A percentile compares a stretch with the other conserved stretches of the same genome.
These are phyloP conservation scores for Drosophila kanekoi DNA, from an alignment of 2,888 invertebrate species.

Conservation along the genomic window DNA sequence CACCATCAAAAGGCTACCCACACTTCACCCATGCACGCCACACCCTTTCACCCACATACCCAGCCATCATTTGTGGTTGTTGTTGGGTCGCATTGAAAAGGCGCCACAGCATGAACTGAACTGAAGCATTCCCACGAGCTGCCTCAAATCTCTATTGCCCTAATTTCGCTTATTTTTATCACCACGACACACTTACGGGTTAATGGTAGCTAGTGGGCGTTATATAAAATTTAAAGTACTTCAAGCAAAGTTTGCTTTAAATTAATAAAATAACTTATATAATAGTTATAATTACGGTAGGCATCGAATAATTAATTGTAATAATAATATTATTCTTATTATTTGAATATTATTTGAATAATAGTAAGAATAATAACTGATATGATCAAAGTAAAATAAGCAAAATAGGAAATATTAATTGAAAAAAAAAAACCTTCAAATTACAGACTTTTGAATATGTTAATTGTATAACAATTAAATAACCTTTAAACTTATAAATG, in stretches of 20 bases:
- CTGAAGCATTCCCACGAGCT: constrained; percentile 49
- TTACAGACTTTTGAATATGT: too few species aligned
- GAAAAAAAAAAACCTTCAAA: neutral
- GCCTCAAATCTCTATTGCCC: constrained; percentile 59
- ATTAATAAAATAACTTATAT: neutral
- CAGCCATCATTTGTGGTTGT: constrained; percentile 66
- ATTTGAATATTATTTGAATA: too few species aligned
- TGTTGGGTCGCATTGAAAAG: constrained; percentile 64
- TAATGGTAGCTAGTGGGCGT: constrained; percentile 21
- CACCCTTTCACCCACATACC: neutral
- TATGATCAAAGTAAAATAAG: too few species aligned
- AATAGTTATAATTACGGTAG: too few species aligned
- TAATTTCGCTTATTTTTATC: constrained; percentile 63
- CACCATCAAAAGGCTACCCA: constrained; percentile 9
- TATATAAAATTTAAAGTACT: constrained; percentile 16
- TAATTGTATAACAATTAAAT: too few species aligned
- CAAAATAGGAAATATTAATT: neutral
- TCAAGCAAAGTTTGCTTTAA: constrained; percentile 1
- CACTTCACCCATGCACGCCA: neutral
- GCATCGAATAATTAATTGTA: neutral
- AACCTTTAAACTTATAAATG: too few species aligned
- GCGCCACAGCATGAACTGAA: constrained; percentile 59
- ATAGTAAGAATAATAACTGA: too few species aligned
- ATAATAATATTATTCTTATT: neutral
- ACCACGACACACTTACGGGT: constrained; percentile 43